Percentiles rank a stretch among this genome's conserved stretches.
Conservation (phyloP, 2,888 invertebrate genomes). For the Sinodicranocentrus sp. region DNA sequence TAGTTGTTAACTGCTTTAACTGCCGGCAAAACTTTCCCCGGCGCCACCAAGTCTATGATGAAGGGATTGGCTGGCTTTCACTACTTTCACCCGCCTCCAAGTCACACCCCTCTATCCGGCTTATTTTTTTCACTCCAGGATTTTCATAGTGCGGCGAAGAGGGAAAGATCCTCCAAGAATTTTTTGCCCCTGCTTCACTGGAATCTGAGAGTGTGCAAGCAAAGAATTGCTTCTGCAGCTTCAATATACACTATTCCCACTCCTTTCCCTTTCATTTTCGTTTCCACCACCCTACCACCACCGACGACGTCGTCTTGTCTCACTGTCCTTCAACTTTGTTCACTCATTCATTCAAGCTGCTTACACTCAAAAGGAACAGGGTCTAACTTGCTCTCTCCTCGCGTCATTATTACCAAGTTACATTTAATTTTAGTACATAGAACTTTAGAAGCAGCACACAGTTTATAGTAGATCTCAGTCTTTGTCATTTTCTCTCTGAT, state of each 20-base stretch:
- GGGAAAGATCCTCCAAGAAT: constrained; percentile 6
- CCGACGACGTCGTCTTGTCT: constrained; percentile 60
- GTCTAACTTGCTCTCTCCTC: constrained; percentile 50
- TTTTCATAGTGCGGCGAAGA: constrained; percentile 25
- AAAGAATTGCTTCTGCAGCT: constrained; percentile 14
- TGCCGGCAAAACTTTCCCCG: constrained; percentile 74
- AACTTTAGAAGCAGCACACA: constrained; percentile 8
- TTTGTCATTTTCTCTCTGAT: constrained; percentile 42
- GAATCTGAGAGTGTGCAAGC: constrained; percentile 13
- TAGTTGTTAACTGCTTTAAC: constrained; percentile 55
- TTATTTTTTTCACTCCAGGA: constrained; percentile 53
- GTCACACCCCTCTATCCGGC: constrained; percentile 69
- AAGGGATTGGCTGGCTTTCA: constrained; percentile 75
- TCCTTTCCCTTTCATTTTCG: constrained; percentile 19
- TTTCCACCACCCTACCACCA: constrained; percentile 36
- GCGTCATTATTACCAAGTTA: neutral
- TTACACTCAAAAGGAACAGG: constrained; percentile 59
- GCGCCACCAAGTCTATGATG: constrained; percentile 75
- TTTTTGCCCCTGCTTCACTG: constrained; percentile 53
- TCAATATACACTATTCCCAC: neutral
- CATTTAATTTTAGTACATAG: constrained; percentile 20
- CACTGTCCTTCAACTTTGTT: constrained; percentile 65
- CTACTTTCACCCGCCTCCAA: constrained; percentile 76
- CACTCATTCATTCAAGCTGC: constrained; percentile 66
- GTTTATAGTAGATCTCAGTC: constrained; percentile 43